Conservation (phyloP, 1,140 invertebrate species). For the Platyura marginata region DNA sequence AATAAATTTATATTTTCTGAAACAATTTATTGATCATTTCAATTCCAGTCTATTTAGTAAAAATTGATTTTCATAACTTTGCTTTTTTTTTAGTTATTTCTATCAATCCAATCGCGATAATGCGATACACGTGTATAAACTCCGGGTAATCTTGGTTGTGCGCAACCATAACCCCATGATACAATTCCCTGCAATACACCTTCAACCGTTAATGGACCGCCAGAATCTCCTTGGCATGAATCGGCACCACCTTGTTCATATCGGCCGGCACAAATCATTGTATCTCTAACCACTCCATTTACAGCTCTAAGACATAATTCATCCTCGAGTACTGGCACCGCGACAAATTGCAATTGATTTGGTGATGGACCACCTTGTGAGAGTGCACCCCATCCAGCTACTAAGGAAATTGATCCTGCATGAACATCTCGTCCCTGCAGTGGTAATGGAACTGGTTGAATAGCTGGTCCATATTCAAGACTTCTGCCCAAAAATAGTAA, state of each 20-base stretch:
- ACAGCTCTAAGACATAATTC: constrained; percentile 3
- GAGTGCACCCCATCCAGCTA: constrained; percentile 6
- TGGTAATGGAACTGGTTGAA: not conserved
- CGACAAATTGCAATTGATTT: constrained; percentile 4
- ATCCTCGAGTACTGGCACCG: constrained; percentile 3
- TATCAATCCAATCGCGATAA: constrained; percentile 11
- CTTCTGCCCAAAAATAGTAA: not conserved
- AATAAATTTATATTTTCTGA: too few relatives aligned
- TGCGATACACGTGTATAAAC: constrained; percentile 31
- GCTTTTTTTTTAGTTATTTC: not conserved
- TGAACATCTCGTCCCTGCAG: not conserved
- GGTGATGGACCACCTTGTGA: constrained; percentile 1
- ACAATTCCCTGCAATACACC: constrained; percentile 26
- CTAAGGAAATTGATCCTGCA: not conserved
- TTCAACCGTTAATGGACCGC: constrained; percentile 11
- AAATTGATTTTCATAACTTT: too few relatives aligned
- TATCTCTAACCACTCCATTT: constrained; percentile 1
- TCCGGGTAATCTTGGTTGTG: constrained; percentile 27
- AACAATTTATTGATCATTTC: too few relatives aligned
- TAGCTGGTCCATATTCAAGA: not conserved
- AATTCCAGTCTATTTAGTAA: too few relatives aligned
- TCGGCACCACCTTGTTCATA: not conserved
- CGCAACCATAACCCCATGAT: constrained; percentile 35
- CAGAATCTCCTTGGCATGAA: constrained; percentile 5
- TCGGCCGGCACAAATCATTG: constrained; percentile 7